These are phyloP conservation scores for Bombycilla garrulus DNA, from an alignment of 2,113 vertebrate genomes.

Conservation along the genomic window DNA sequence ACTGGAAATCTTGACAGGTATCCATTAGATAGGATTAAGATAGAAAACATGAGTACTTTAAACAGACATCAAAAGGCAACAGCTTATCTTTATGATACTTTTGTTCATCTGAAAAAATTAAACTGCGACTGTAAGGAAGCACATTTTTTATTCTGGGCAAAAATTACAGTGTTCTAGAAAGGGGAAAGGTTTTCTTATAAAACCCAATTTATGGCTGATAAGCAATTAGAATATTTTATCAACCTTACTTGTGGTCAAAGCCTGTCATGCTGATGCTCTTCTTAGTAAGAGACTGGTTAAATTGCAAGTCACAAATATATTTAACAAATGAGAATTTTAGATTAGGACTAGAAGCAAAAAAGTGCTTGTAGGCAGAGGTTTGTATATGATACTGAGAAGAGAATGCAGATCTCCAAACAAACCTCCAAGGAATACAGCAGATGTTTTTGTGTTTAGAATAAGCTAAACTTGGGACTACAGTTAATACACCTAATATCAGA, in stretches of 20 bases:
- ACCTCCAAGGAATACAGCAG: fast-evolving
- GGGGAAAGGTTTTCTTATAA: not conserved
- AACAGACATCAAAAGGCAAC: not conserved
- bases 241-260: not conserved
- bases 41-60: not conserved
- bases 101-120: not conserved
- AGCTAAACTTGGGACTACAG: not conserved
- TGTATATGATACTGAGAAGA: not conserved
- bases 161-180: not conserved
- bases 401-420: not conserved
- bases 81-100: not conserved
- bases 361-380: not conserved
- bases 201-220: not conserved
- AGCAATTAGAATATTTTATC: not conserved
- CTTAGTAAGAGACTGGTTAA: not conserved
- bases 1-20: not conserved
- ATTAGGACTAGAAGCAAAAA: not conserved
- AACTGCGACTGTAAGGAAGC: not conserved
- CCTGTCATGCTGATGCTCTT: not conserved
- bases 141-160: not conserved
- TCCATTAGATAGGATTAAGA: not conserved
- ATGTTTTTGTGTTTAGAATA: not conserved
- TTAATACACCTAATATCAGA: not conserved
- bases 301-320: not conserved
- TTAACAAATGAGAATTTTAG: not conserved